Conservation (phyloP, 2,113 vertebrate genomes). For the Sigmodon hispidus region DNA sequence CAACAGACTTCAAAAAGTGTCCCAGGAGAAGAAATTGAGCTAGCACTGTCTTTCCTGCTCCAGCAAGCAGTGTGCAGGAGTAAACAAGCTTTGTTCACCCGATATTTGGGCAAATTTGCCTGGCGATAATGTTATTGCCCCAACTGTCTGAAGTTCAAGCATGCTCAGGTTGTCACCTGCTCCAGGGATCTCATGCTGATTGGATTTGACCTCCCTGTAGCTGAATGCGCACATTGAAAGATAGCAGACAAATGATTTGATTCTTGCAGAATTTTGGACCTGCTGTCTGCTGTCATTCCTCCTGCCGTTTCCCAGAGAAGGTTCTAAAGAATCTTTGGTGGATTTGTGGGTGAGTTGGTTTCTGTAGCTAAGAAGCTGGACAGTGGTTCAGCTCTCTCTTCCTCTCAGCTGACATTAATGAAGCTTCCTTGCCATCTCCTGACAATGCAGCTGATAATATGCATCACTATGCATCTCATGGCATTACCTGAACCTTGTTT, state of each 20-base stretch:
- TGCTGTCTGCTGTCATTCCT: neutral
- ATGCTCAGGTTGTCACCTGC: neutral
- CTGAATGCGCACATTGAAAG: neutral
- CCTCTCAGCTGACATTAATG: neutral
- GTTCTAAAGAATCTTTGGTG: neutral
- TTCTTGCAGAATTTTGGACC: neutral
- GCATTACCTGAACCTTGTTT: neutral
- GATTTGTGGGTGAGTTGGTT: neutral
- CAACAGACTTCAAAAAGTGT: constrained; percentile 34
- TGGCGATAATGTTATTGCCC: neutral
- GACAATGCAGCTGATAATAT: neutral
- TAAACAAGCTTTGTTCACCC: neutral
- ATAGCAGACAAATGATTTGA: neutral
- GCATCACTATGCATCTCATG: neutral
- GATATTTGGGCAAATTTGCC: constrained; percentile 44
- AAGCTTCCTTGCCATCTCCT: neutral
- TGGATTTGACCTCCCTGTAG: neutral
- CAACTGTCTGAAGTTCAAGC: neutral
- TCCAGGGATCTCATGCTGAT: neutral
- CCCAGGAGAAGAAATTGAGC: constrained; percentile 18
- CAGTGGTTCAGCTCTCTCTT: neutral
- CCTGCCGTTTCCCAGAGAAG: neutral
- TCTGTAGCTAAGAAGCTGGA: neutral
- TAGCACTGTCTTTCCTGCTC: neutral
- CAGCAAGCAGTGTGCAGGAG: neutral